Percentiles rank a stretch among this genome's conserved stretches.
These are phyloP conservation scores for Dendrolimus pini DNA, from an alignment of 2,888 invertebrate genomes.

Conservation along the genomic window DNA sequence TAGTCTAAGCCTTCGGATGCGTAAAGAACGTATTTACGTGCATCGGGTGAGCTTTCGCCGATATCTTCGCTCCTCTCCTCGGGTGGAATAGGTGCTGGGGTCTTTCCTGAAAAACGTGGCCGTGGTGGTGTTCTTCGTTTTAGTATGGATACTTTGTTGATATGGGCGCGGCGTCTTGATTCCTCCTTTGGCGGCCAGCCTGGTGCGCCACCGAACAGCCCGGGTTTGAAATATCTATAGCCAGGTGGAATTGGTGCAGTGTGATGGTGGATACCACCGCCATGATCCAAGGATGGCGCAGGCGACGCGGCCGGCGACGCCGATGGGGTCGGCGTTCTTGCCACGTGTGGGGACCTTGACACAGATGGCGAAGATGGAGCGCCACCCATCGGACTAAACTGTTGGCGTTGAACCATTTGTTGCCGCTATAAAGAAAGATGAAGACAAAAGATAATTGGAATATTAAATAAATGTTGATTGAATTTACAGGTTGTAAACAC, in stretches of 20 bases:
- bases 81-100: constrained; percentile 28
- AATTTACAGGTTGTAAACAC: no score
- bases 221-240: constrained; percentile 79
- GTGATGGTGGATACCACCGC: constrained; percentile 65
- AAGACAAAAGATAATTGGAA: no score
- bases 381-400: constrained; percentile 69
- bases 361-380: constrained; percentile 77
- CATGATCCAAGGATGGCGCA: constrained; percentile 42
- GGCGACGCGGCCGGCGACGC: constrained; percentile 63
- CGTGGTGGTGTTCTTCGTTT: constrained; percentile 79
- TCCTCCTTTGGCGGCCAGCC: constrained; percentile 74
- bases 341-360: constrained; percentile 75
- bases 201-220: constrained; percentile 79
- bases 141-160: constrained; percentile 41
- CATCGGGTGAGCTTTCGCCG: constrained; percentile 48
- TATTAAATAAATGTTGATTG: no score
- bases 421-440: constrained; percentile 43
- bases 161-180: constrained; percentile 39
- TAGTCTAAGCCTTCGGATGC: constrained; percentile 79
- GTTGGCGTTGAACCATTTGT: constrained; percentile 67
- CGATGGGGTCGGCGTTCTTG: constrained; percentile 59
- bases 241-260: constrained; percentile 75
- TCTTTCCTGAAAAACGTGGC: constrained; percentile 45
- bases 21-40: constrained; percentile 80
- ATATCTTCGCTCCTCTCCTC: constrained; percentile 13